Conservation (phyloP, 1,140 invertebrate species). For the Aethina tumida region DNA sequence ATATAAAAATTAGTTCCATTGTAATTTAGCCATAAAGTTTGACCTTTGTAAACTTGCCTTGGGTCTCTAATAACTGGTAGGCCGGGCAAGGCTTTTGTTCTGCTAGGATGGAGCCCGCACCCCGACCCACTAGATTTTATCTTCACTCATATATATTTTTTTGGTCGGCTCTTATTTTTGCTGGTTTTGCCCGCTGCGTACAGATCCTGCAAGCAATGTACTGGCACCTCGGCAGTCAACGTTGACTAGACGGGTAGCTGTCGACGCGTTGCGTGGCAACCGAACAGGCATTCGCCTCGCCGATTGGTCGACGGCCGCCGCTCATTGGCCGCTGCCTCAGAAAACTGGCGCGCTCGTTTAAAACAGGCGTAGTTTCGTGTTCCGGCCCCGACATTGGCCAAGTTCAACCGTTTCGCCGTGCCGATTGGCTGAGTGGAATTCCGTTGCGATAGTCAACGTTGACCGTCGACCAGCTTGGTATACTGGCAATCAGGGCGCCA, state of each 20-base stretch:
- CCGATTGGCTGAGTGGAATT: constrained; percentile 18
- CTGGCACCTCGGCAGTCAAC: constrained; percentile 34
- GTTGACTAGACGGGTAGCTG: constrained; percentile 27
- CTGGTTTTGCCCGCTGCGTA: constrained; percentile 34
- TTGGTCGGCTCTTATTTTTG: constrained; percentile 38
- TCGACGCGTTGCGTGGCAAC: constrained; percentile 27
- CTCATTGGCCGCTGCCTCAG: constrained; percentile 17
- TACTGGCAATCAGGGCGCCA: constrained; percentile 39
- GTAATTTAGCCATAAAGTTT: constrained; percentile 30
- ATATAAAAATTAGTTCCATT: constrained; percentile 30
- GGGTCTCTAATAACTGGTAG: constrained; percentile 32
- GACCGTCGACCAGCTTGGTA: constrained; percentile 31
- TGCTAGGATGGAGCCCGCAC: constrained; percentile 30
- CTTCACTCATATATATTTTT: constrained; percentile 35
- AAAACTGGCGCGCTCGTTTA: constrained; percentile 28
- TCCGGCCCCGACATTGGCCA: constrained; percentile 14
- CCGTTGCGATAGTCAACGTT: constrained; percentile 26
- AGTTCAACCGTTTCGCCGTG: not conserved
- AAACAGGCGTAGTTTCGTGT: constrained; percentile 18
- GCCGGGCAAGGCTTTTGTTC: constrained; percentile 33
- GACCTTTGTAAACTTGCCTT: constrained; percentile 26
- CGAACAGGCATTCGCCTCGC: constrained; percentile 15
- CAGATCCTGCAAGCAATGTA: constrained; percentile 36
- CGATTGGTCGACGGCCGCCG: constrained; percentile 16
- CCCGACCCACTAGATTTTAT: constrained; percentile 36